Conservation (phyloP, 2,888 invertebrate genomes). For the Orthosia gothica region DNA sequence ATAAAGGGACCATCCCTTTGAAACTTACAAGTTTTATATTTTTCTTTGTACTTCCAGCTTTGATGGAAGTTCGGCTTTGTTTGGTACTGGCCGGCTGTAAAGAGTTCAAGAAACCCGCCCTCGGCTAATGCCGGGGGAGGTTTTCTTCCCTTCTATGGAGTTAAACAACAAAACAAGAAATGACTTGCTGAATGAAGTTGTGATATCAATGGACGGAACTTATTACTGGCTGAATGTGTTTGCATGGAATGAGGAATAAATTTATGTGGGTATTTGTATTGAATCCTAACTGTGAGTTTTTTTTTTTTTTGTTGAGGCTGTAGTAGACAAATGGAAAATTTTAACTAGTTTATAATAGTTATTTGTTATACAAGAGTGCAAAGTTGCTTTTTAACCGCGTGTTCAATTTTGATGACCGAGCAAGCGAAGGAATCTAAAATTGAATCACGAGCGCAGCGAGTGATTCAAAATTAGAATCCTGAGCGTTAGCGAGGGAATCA, state of each 20-base stretch:
- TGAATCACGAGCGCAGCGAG: too few relatives aligned
- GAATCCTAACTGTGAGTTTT: neutral
- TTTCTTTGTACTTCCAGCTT: slow-evolving; percentile 84
- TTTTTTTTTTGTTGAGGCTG: too few relatives aligned
- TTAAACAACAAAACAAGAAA: slow-evolving; percentile 70
- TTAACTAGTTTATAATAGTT: too few relatives aligned
- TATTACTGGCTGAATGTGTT: slow-evolving; percentile 45
- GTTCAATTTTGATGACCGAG: too few relatives aligned
- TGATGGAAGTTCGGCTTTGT: slow-evolving; percentile 85
- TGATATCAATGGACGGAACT: slow-evolving; percentile 62
- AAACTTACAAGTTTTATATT: slow-evolving; percentile 87
- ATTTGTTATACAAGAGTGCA: too few relatives aligned
- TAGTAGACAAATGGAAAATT: neutral
- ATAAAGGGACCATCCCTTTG: slow-evolving; percentile 85
- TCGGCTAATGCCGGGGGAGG: slow-evolving; percentile 65
- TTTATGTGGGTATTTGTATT: neutral
- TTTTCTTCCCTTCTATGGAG: slow-evolving; percentile 53
- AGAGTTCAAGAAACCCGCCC: slow-evolving; percentile 74
- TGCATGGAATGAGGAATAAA: slow-evolving; percentile 1
- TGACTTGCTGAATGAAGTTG: slow-evolving; percentile 60
- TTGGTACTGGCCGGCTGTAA: slow-evolving; percentile 75
- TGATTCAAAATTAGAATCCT: too few relatives aligned
- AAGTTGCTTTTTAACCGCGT: too few relatives aligned
- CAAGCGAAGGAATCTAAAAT: too few relatives aligned
- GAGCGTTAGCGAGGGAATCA: too few relatives aligned